Conservation (phyloP, 2,113 vertebrate genomes). For the Trinectes maculatus region DNA sequence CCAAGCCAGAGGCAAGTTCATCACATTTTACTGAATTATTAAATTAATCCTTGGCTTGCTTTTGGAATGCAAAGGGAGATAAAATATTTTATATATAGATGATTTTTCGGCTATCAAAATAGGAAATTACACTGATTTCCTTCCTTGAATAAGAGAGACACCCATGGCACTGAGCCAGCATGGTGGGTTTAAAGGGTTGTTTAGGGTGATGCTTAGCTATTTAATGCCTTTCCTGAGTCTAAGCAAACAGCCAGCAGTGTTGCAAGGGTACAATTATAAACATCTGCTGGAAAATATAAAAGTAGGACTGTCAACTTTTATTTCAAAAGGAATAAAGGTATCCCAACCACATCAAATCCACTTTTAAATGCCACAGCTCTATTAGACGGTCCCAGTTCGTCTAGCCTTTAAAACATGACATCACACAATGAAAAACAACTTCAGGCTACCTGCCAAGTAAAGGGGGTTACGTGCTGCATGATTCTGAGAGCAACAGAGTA, state of each 20-base stretch:
- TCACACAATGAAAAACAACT: conserved; percentile 41
- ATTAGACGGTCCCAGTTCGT: neutral
- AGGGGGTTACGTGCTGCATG: conserved; percentile 14
- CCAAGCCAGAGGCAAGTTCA: conserved; percentile 37
- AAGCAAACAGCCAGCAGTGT: conserved; percentile 12
- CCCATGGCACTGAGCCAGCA: neutral
- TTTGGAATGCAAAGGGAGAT: neutral
- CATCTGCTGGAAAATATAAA: conserved; percentile 23
- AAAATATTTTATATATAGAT: conserved; percentile 25
- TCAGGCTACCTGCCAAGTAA: conserved; percentile 48
- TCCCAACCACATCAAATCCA: conserved; percentile 9
- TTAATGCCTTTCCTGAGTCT: conserved; percentile 25
- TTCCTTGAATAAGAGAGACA: conserved; percentile 4
- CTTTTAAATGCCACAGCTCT: conserved; percentile 34
- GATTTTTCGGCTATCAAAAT: conserved; percentile 21
- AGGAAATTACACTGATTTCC: conserved; percentile 41
- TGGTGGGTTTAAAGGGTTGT: conserved; percentile 21
- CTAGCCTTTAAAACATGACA: conserved; percentile 38
- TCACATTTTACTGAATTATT: conserved; percentile 50
- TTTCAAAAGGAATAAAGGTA: conserved; percentile 9
- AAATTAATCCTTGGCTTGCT: conserved; percentile 21
- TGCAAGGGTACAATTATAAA: conserved; percentile 26
- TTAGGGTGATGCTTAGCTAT: conserved; percentile 26
- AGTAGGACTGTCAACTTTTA: conserved; percentile 12
- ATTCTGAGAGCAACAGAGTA: conserved; percentile 41